Evolutionary conservation across 2,888 invertebrate species (phyloP).

Genomic region (Cryptus armator): DNA sequence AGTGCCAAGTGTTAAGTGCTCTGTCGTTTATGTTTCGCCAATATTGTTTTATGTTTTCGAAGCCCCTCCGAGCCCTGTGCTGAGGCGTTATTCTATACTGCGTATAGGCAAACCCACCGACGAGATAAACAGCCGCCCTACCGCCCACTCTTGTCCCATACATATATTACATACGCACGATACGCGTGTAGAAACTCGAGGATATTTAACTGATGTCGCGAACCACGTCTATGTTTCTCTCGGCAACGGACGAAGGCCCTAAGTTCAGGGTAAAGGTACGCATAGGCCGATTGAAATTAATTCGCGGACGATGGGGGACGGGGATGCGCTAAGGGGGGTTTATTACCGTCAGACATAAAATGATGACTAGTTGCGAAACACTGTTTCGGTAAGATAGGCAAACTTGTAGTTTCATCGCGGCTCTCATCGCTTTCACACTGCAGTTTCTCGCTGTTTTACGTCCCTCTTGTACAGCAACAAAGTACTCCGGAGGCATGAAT

Average conservation of each 20-base stretch:
- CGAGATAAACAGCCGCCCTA: constrained; percentile 41
- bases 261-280: constrained; percentile 68
- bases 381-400: constrained; percentile 68
- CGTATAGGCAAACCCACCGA: constrained; percentile 19
- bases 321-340: constrained; percentile 68
- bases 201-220: constrained; percentile 17
- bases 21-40: constrained; percentile 84
- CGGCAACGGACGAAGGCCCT: not conserved
- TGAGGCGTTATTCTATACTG: constrained; percentile 51
- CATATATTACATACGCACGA: constrained; percentile 7
- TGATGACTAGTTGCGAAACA: constrained; percentile 57
- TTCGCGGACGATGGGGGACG: constrained; percentile 74
- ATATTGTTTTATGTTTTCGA: constrained; percentile 84
- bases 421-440: constrained; percentile 32
- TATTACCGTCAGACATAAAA: constrained; percentile 80
- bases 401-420: constrained; percentile 57
- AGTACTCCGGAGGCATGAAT: constrained; percentile 24
- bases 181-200: not conserved
- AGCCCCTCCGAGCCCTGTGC: constrained; percentile 72
- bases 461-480: constrained; percentile 37
- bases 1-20: constrained; percentile 85
- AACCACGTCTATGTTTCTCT: not conserved
- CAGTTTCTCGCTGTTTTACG: constrained; percentile 44
- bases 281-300: constrained; percentile 84
- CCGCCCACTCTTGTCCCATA: constrained; percentile 26